Conservation (phyloP, 2,797 vertebrate genomes). For the Mastacembelus armatus region DNA sequence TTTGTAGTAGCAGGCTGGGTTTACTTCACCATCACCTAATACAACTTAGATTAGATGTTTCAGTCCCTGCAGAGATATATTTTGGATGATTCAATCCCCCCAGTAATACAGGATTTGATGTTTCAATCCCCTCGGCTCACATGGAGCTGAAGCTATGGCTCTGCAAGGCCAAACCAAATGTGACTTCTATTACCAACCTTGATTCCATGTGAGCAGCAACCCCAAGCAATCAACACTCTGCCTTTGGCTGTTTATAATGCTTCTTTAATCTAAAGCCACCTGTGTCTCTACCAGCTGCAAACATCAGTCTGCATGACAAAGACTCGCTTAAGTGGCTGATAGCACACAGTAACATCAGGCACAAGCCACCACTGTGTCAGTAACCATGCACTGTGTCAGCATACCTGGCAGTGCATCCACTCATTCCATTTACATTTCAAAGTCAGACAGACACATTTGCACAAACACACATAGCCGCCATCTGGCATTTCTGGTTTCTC, state of each 20-base stretch:
- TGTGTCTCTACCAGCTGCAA: slow-evolving; percentile 54
- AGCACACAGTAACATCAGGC: slow-evolving; percentile 36
- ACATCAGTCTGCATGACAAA: slow-evolving; percentile 32
- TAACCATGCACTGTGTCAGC: slow-evolving; percentile 44
- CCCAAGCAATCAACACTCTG: slow-evolving; percentile 7
- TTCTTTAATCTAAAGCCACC: slow-evolving; percentile 42
- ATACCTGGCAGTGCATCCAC: slow-evolving; percentile 63
- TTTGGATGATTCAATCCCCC: slow-evolving; percentile 31
- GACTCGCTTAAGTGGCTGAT: slow-evolving; percentile 58
- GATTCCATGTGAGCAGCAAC: slow-evolving; percentile 15
- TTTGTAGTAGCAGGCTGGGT: not conserved
- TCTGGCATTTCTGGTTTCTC: slow-evolving; percentile 62
- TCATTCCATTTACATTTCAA: slow-evolving; percentile 76
- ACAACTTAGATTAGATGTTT: slow-evolving; percentile 36
- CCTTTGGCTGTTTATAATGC: slow-evolving; percentile 49
- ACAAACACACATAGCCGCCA: slow-evolving; percentile 56
- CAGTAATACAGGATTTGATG: slow-evolving; percentile 13
- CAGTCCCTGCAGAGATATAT: slow-evolving; percentile 19
- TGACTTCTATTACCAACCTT: slow-evolving; percentile 16
- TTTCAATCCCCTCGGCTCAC: slow-evolving; percentile 31
- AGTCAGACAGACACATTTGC: slow-evolving; percentile 61
- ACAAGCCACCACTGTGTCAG: slow-evolving; percentile 51
- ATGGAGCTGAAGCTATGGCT: slow-evolving; percentile 3
- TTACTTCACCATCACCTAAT: not conserved
- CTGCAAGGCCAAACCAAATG: slow-evolving; percentile 26